These are phyloP conservation scores for Pteria penguin DNA, from an alignment of 2,888 invertebrate species.

Conservation along the genomic window DNA sequence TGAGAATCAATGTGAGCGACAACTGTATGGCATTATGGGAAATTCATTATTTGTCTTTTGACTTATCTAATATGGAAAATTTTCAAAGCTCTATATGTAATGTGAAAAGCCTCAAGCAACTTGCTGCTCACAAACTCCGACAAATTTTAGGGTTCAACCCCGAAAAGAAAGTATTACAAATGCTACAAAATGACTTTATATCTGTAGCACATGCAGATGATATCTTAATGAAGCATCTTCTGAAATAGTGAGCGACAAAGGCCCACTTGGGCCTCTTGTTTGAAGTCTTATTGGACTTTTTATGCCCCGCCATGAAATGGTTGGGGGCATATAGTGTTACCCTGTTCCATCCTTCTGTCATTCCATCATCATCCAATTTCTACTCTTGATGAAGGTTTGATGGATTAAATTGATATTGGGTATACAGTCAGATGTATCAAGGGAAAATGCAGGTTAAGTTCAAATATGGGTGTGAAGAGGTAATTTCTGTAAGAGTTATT, in stretches of 20 bases:
- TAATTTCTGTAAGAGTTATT: neutral
- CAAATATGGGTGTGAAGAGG: neutral
- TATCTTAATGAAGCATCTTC: constrained; percentile 55
- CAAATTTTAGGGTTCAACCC: constrained; percentile 46
- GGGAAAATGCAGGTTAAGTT: neutral
- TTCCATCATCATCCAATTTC: too few species aligned
- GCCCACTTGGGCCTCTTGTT: too few species aligned
- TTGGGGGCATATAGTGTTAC: too few species aligned
- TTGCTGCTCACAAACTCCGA: constrained; percentile 55
- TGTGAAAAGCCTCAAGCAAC: constrained; percentile 56
- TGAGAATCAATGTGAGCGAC: neutral
- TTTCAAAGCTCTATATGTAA: constrained; percentile 23
- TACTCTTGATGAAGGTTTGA: too few species aligned
- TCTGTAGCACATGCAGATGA: constrained; percentile 54
- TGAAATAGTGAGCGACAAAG: too few species aligned
- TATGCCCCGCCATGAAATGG: neutral
- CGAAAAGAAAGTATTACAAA: constrained; percentile 34
- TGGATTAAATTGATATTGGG: neutral
- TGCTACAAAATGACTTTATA: constrained; percentile 46
- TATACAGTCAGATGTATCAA: neutral
- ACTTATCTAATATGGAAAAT: neutral
- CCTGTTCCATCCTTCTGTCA: neutral
- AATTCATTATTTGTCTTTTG: neutral
- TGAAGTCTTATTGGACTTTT: neutral
- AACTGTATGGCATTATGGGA: neutral